Evolutionary conservation across 2,113 vertebrate species (phyloP), one percentile per base, ranked within the genome.

Genomic region (Neodontobutis hainanensis): DNA sequence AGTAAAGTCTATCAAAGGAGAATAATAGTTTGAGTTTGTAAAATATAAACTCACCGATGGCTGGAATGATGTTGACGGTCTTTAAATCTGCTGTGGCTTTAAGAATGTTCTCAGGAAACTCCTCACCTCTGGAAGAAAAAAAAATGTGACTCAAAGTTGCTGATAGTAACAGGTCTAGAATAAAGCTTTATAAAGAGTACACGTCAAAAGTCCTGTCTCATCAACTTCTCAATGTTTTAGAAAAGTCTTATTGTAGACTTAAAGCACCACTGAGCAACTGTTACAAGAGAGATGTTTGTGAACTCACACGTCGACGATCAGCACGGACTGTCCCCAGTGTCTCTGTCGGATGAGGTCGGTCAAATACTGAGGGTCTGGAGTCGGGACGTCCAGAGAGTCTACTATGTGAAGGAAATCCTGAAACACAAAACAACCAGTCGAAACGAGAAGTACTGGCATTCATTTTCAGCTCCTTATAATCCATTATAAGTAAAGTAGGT

Each of bases 301-400:
- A 56, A 92, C 95, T 93, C 84, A 97, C 96, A 92, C 58, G 4
- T 95, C 92, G 0, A 94, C 94, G 1, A 97, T 91, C 5, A 98
- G 77, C 52, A 95, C 89, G 0, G 95, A 95, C 66, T 92, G 69
- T 0, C 95, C 95, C 95, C 95, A 97, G 68, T 75, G 83, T 71
- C 93, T 90, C 78, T 88, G 88, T 47, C 11, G 84, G 43, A 92
- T 68, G 57, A 96, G 87, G 1, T 98, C 94, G 12, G 74, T 52
- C 36, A 98, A 89, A 75, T 94, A 95, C 63, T 92, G 92, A 5
- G 95, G 81, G 80, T 98, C 95, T 0, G 92, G 72, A 0, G 91
- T 94, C 4, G 94, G 93, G 62, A 96, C 74, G 59, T 95, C 91
- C 72, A 96, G 73, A 0, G 90, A 92, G 73, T 98, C 94, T 60